Evolutionary conservation across 2,888 invertebrate genomes (phyloP), one percentile per base, ranked within the genome.

Genomic region (Plebejus anna): DNA sequence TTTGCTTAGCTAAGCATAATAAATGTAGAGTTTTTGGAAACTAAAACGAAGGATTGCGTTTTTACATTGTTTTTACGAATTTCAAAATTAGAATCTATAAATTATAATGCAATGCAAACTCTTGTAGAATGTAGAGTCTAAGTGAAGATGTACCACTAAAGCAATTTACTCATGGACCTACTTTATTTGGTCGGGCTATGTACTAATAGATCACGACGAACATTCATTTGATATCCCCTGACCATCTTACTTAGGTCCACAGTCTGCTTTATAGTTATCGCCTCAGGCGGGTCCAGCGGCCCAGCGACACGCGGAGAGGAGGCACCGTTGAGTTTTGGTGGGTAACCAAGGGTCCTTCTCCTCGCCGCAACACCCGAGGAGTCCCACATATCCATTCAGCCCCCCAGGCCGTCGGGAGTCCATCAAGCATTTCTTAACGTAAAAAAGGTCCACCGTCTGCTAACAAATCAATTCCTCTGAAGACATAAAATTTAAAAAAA

Each of bases 1-100:
- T 89, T 86, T 88, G 32, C 55, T 73, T 55, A 73, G 55, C 28
- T 73, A 73, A 73, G 51, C 51, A 73, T 16, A 5, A 6, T 51
- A 7, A 61, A 59, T 59, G 22, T 59, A 22, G 2, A 1, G 59
- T 22, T 59, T 59, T 38, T 36, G 11, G 9, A 61, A 61, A 13
- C 28, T 28, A 9, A 61, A 28, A 5, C 1, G 13, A 55, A 55
- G 13, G 13, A 55, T 13, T 55, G 13, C 55, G 16, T 55, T 55
- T 47, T 11, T 9, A 16, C 55, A 16, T 16, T 4, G 16, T 55
- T 55, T 32, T 55, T 16, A 55, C 47, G 11, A 9, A 47, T 47
- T 55, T 55, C 2, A 55, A 55, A 55, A 16, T 55, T 16, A 13
- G 16, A 16, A 55, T 55, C 4, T 13, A 55, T 22, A 22, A 22